A percentile compares a stretch with the other conserved stretches of the same genome.
Evolutionary conservation across 2,888 invertebrate species (phyloP).

Genomic region (Diarsia mendica): DNA sequence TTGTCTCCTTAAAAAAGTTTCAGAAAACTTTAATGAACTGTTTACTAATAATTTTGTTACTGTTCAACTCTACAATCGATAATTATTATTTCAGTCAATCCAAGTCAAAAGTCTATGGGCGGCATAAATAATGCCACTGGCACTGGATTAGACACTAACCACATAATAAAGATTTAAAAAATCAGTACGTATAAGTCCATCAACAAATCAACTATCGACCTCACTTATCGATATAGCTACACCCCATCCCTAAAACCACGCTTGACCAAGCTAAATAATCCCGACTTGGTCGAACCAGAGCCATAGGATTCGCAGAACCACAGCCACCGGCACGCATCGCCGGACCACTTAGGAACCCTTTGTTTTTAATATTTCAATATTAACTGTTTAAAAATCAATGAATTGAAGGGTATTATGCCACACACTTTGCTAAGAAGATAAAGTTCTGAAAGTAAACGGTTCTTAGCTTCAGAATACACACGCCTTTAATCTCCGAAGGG

Average conservation of each 20-base stretch:
- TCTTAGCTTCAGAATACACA: background rate
- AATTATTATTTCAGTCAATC: too few relatives aligned
- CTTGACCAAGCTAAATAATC: slow-evolving; percentile 81
- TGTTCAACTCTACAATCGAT: background rate
- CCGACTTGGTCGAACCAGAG: slow-evolving; percentile 78
- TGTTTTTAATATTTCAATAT: slow-evolving; percentile 69
- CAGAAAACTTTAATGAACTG: background rate
- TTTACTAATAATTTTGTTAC: background rate
- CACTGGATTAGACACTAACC: too few relatives aligned
- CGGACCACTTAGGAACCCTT: slow-evolving; percentile 76
- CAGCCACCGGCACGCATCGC: slow-evolving; percentile 75
- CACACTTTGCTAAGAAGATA: slow-evolving; percentile 34
- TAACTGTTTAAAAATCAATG: slow-evolving; percentile 67
- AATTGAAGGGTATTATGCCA: slow-evolving; percentile 48
- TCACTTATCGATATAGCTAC: slow-evolving; percentile 33
- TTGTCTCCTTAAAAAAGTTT: background rate
- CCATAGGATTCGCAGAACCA: slow-evolving; percentile 82
- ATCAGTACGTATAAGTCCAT: too few relatives aligned
- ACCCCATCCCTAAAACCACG: slow-evolving; percentile 70
- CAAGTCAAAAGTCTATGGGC: too few relatives aligned
- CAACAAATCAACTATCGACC: slow-evolving; percentile 27
- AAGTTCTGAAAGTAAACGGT: background rate
- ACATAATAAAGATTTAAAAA: too few relatives aligned
- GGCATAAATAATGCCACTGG: too few relatives aligned
- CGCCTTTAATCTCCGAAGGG: background rate